phyloP scores from a whole-genome alignment of 2,888 invertebrate species.

The Synergus laeviventris region DNA sequence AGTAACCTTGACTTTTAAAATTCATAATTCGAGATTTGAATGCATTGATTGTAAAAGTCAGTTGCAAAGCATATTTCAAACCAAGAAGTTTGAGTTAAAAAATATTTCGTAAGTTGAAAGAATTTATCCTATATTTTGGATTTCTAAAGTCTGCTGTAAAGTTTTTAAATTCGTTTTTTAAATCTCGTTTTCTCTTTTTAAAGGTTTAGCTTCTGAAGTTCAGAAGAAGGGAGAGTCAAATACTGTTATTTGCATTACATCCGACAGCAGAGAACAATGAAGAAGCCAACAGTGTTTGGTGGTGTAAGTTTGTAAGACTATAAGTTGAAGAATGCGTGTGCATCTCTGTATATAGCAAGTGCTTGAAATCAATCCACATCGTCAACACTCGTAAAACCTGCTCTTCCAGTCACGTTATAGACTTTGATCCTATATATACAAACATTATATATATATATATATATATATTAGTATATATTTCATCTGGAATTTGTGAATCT shows the following conservation, averaged over 20 bases:
- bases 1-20: neutral
- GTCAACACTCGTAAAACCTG: conserved; percentile 32
- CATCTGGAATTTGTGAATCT: conserved; percentile 28
- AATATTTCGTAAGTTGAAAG: too few species aligned
- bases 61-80: neutral
- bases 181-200: neutral
- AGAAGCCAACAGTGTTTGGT: neutral
- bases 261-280: conserved; percentile 15
- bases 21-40: neutral
- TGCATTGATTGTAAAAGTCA: neutral
- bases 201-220: neutral
- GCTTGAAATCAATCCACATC: conserved; percentile 26
- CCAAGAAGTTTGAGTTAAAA: neutral
- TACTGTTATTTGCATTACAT: neutral
- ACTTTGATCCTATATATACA: conserved; percentile 6
- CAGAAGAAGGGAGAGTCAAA: neutral
- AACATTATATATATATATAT: too few species aligned
- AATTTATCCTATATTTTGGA: neutral
- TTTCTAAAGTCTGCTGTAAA: neutral
- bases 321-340: conserved; percentile 27
- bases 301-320: conserved; percentile 16
- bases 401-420: conserved; percentile 34
- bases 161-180: neutral
- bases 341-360: conserved; percentile 25
- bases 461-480: neutral